Evolutionary conservation across 2,113 vertebrate genomes (phyloP).

Genomic region (Callionymus lyra): DNA sequence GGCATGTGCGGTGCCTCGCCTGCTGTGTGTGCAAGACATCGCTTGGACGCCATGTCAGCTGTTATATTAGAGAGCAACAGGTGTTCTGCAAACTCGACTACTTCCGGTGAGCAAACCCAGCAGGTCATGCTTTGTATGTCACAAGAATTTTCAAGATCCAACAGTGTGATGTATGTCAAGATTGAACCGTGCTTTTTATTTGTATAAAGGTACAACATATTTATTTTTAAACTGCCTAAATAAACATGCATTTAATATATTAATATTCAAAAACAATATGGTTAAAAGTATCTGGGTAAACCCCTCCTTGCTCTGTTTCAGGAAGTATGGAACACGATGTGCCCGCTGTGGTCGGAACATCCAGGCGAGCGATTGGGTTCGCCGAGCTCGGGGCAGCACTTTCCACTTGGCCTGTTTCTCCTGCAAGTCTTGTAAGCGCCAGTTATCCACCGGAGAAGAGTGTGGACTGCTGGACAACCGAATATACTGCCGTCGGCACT

Average conservation of each 20-base stretch:
- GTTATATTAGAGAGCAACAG: constrained; percentile 93
- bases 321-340: constrained; percentile 90
- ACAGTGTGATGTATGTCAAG: not conserved
- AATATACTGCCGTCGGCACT: constrained; percentile 87
- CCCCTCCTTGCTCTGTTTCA: constrained; percentile 31
- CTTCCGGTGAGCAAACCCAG: constrained; percentile 75
- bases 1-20: constrained; percentile 92
- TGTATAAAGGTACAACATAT: no score
- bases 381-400: constrained; percentile 86
- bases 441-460: constrained; percentile 92
- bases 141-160: not conserved
- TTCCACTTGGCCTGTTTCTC: constrained; percentile 95
- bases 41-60: constrained; percentile 90
- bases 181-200: no score
- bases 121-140: not conserved
- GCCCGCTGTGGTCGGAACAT: constrained; percentile 94
- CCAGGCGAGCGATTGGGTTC: constrained; percentile 92
- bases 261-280: no score
- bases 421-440: constrained; percentile 90
- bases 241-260: not conserved
- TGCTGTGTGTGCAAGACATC: constrained; percentile 92
- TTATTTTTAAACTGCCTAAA: not conserved
- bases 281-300: no score
- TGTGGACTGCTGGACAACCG: constrained; percentile 90
- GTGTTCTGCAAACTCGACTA: constrained; percentile 98